Base-by-base conservation (phyloP, 2,797 vertebrate genomes). In the Garrulus glandarius region DNA sequence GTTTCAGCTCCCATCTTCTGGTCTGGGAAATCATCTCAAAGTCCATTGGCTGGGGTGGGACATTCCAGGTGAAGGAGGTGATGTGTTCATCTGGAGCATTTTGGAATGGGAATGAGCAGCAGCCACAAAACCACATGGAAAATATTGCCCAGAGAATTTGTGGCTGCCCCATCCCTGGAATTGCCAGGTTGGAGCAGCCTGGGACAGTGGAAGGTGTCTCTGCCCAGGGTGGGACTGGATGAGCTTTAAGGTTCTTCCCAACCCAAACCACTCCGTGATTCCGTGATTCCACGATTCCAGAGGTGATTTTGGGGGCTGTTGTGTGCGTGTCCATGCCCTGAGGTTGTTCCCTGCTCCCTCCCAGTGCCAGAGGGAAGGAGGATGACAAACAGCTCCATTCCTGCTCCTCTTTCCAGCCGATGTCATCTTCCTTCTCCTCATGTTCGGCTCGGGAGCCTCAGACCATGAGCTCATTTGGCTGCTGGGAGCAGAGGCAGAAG, bases 401-500 rank as follows among this genome's bases (percentile, higher is more conserved):
- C 87, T 92, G 61, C 72, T 90, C 63, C 94, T 84, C 21, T 74
- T 92, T 67, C 63, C 34, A 88, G 87, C 74, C 95, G 32, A 50
- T 30, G 49, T 56, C 85, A 88, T 59, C 67, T 91, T 57, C 63
- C 57, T 57, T 52, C 85, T 92, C 83, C 87, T 95, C 70, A 29
- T 79, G 88, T 84, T 90, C 77, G 30, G 39, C 44, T 55, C 41
- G 18, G 87, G 76, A 95, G 61, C 92, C 88, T 81, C 92, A 97
- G 94, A 96, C 96, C 90, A 91, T 95, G 94, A 96, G 85, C 95
- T 97, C 89, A 95, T 96, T 95, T 96, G 95, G 93, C 95, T 84
- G 59, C 86, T 34, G 0, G 0, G 36, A 70, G 84, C 56, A 67
- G 26, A 86, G 41, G 46, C 32, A 94, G 55, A 68, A 94, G 96